These are phyloP conservation scores for Schizopygopsis pylzovi DNA, from an alignment of 2,797 vertebrate species.

Conservation along the genomic window DNA sequence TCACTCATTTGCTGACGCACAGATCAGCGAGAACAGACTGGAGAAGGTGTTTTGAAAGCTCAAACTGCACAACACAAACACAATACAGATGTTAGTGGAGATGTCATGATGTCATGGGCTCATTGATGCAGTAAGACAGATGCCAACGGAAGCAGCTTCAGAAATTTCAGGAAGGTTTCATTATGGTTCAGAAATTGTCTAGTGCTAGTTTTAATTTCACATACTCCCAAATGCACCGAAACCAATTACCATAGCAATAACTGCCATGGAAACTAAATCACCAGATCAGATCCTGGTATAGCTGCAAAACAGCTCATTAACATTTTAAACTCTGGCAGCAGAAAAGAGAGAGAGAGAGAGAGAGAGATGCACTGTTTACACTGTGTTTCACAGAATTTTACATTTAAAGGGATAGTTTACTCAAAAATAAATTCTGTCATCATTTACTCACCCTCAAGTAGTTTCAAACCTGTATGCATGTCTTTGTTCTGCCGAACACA, in stretches of 20 bases:
- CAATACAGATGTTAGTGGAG: conserved; percentile 5
- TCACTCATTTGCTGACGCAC: conserved; percentile 29
- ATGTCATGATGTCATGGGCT: background rate
- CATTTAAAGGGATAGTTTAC: too few species aligned
- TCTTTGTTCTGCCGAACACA: too few species aligned
- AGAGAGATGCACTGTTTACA: too few species aligned
- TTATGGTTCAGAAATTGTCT: background rate
- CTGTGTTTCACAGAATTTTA: background rate
- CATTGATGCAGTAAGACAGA: background rate
- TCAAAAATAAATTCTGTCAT: too few species aligned
- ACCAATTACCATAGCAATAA: conserved; percentile 36
- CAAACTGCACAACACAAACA: background rate
- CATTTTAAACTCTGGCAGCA: background rate
- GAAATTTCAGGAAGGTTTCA: background rate
- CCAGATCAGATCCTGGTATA: background rate
- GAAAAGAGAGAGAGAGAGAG: background rate
- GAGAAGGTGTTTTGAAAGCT: background rate
- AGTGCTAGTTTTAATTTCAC: background rate
- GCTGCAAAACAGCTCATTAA: background rate
- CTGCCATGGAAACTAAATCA: conserved; percentile 48
- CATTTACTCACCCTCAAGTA: too few species aligned
- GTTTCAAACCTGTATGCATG: too few species aligned
- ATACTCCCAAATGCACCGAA: conserved; percentile 14
- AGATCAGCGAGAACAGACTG: background rate
- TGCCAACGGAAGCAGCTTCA: background rate